Conservation (phyloP, 2,113 vertebrate species). For the Aptenodytes patagonicus region DNA sequence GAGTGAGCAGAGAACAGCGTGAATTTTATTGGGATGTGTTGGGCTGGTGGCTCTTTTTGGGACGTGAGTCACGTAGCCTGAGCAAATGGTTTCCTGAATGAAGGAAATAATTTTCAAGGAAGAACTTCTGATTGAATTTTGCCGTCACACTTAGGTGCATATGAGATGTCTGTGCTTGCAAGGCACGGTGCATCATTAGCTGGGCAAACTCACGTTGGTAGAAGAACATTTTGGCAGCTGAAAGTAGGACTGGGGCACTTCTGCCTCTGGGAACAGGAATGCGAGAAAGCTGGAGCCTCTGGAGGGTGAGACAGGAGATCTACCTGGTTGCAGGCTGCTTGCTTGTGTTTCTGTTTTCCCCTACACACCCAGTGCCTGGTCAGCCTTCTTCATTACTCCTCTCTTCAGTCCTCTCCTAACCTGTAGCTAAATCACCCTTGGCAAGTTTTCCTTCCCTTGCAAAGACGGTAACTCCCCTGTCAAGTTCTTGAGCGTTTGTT, state of each 20-base stretch:
- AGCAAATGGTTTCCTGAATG: neutral
- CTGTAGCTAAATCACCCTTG: conserved; percentile 51
- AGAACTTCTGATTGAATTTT: neutral
- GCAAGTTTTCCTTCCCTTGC: conserved; percentile 15
- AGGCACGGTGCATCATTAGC: neutral
- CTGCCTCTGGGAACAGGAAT: neutral
- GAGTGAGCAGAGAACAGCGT: neutral
- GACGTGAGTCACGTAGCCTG: neutral
- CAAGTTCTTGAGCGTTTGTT: conserved; percentile 55
- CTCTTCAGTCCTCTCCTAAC: conserved; percentile 21
- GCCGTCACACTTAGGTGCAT: neutral
- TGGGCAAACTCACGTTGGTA: neutral
- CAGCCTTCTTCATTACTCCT: neutral
- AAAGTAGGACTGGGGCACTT: neutral
- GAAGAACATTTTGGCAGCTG: neutral
- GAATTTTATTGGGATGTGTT: neutral
- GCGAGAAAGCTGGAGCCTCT: neutral
- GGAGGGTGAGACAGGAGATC: neutral
- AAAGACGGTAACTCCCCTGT: conserved; percentile 37
- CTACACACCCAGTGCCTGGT: neutral
- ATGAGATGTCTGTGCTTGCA: neutral
- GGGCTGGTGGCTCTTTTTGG: neutral
- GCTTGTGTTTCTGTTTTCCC: neutral
- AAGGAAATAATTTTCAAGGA: neutral
- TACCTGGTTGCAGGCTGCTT: neutral